These are phyloP conservation scores for Liolophura sinensis DNA, from an alignment of 1,140 invertebrate species.

Conservation along the genomic window DNA sequence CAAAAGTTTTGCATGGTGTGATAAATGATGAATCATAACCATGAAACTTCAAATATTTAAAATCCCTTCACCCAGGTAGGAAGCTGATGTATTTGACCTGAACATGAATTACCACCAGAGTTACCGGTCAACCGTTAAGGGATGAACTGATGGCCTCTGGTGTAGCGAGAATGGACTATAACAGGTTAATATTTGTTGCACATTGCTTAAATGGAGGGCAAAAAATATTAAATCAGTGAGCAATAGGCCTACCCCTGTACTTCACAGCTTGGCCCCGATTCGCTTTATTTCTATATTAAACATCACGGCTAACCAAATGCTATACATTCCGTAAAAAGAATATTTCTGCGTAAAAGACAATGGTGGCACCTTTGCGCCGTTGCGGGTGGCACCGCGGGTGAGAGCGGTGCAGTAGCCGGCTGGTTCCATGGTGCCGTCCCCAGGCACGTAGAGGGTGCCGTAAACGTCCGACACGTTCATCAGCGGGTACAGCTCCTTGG, in stretches of 20 bases:
- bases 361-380: conserved; percentile 69
- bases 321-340: background rate
- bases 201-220: too few relatives aligned
- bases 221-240: background rate
- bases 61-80: too few relatives aligned
- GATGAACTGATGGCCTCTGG: too few relatives aligned
- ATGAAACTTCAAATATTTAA: too few relatives aligned
- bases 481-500: conserved; percentile 76
- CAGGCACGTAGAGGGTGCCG: conserved; percentile 78
- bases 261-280: background rate
- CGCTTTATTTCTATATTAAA: background rate
- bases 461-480: conserved; percentile 73
- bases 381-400: conserved; percentile 69
- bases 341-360: background rate
- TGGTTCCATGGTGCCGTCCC: conserved; percentile 80
- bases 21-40: too few relatives aligned
- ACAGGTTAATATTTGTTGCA: too few relatives aligned
- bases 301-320: background rate
- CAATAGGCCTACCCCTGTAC: too few relatives aligned
- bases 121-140: too few relatives aligned
- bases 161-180: too few relatives aligned
- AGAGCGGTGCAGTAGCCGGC: conserved; percentile 77
- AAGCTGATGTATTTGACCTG: too few relatives aligned
- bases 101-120: too few relatives aligned
- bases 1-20: too few relatives aligned